Evolutionary conservation across 2,113 vertebrate species (phyloP).

Genomic region (Camelus dromedarius): DNA sequence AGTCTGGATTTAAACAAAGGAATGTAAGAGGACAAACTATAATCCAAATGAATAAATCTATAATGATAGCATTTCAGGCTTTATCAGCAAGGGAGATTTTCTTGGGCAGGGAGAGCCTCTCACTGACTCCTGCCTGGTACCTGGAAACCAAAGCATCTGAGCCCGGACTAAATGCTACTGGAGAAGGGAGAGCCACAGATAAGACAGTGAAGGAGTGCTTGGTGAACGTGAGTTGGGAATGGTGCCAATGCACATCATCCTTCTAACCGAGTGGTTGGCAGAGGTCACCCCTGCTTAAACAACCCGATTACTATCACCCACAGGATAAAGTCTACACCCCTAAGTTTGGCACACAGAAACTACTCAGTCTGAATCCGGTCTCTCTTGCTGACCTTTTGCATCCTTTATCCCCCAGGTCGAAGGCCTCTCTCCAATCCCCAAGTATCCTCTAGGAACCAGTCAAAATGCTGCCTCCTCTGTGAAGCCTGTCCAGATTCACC

Average conservation of each 20-base stretch:
- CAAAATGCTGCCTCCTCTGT: not conserved
- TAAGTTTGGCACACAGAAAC: not conserved
- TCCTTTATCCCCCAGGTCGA: not conserved
- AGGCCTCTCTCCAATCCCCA: not conserved
- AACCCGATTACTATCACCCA: not conserved
- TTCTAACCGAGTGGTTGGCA: not conserved
- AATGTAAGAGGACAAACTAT: not conserved
- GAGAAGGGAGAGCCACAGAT: not conserved
- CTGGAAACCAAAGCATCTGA: not conserved
- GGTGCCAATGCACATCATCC: not conserved
- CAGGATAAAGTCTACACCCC: too few relatives aligned
- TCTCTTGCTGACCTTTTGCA: not conserved
- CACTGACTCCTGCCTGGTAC: not conserved
- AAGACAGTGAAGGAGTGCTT: not conserved
- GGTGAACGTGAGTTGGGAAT: not conserved
- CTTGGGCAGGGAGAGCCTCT: not conserved
- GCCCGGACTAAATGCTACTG: rapidly evolving
- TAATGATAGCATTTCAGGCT: not conserved
- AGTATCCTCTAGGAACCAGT: not conserved
- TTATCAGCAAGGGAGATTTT: not conserved
- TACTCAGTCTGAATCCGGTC: not conserved
- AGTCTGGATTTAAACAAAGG: not conserved
- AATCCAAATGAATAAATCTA: not conserved
- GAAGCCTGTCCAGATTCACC: not conserved
- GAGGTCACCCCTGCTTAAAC: not conserved